Conservation (phyloP, 1,140 invertebrate genomes). For the Lysiphlebus fabarum region DNA sequence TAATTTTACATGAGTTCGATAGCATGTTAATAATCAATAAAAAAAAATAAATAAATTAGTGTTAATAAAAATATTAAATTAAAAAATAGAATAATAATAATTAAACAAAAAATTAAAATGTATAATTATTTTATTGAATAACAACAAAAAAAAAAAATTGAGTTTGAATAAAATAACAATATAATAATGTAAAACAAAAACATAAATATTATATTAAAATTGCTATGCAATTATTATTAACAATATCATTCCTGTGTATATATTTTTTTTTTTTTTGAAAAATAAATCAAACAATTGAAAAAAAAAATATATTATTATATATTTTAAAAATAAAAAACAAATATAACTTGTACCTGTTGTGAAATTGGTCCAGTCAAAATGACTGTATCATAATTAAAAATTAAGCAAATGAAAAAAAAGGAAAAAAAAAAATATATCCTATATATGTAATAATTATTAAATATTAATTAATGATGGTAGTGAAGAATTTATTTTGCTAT, state of each 20-base stretch:
- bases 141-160: too few relatives aligned
- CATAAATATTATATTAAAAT: background rate
- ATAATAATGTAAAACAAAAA: conserved; percentile 5
- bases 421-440: too few relatives aligned
- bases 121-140: too few relatives aligned
- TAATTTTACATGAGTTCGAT: too few relatives aligned
- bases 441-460: background rate
- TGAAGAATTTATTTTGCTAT: conserved; percentile 9
- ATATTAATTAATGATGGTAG: background rate
- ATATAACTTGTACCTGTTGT: conserved; percentile 6
- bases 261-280: conserved; percentile 21
- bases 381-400: background rate
- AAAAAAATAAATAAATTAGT: too few relatives aligned
- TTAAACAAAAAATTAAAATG: too few relatives aligned
- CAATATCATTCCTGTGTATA: conserved; percentile 23
- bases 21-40: too few relatives aligned
- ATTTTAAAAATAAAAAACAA: too few relatives aligned
- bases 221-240: background rate
- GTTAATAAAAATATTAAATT: too few relatives aligned
- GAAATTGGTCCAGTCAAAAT: background rate
- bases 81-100: too few relatives aligned
- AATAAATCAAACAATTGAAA: conserved; percentile 17
- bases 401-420: background rate
- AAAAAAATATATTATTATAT: background rate
- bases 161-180: too few relatives aligned